Evolutionary conservation across 2,888 invertebrate genomes (phyloP), one percentile per base, ranked within the genome.

Genomic region (Amblyjoppa fuscipennis): DNA sequence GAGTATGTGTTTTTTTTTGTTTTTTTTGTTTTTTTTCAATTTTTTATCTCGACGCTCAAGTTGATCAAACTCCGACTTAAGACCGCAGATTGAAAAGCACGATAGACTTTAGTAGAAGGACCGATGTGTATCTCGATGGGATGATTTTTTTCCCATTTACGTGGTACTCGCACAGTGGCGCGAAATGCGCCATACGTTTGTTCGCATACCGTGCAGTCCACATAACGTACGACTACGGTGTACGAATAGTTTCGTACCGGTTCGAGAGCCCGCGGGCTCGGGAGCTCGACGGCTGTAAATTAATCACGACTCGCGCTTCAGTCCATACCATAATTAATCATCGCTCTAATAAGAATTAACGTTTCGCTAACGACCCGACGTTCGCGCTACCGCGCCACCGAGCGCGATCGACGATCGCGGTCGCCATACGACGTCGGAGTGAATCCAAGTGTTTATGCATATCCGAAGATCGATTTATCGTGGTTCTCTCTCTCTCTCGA

Each of bases 271-370:
- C 64, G n/a, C 31, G 61, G 28, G 25, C 25, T 25, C 3, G 4
- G 20, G 20, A 4, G 28, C 16, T 64, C 16, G 31, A 16, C 7
- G 6, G 49, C 71, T n/a, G 80, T 81, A 61, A 74, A 78, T 85
- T 66, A 76, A 77, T 83, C 75, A 41, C 45, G 49, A 66, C 74
- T 20, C 70, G 16, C 13, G 61, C 31, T 61, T 77, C 75, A 20
- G 38, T 45, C 49, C 53, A n/a, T 73, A 38, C 68, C 83, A 87
- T 88, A 85, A 91, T 91, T 90, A 90, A 91, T 91, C 89, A 91
- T 87, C 84, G 84, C 69, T 88, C 79, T 90, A 89, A 90, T 90
- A 89, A 89, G 88, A 91, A 90, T 90, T 89, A 90, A 89, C 88
- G 84, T 77, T 85, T 38, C 75, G 88, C 88, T 89, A 90, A 89